These are phyloP conservation scores for Channallabes apus DNA, from an alignment of 2,797 vertebrate genomes.

Conservation along the genomic window DNA sequence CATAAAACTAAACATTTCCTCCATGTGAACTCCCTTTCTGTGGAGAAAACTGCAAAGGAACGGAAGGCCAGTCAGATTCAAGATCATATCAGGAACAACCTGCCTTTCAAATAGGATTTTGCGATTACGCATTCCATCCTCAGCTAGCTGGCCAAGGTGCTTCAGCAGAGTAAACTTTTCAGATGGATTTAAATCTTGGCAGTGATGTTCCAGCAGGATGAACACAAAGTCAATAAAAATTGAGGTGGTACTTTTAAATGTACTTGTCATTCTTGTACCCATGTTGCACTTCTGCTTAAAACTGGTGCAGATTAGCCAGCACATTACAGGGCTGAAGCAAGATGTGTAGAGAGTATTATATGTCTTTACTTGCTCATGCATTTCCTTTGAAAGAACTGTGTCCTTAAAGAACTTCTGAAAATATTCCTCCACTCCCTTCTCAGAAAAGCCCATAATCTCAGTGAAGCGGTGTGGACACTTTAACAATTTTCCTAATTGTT, in stretches of 20 bases:
- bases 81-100: background rate
- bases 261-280: constrained; percentile 1
- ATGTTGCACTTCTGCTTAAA: constrained; percentile 22
- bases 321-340: constrained; percentile 48
- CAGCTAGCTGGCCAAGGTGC: constrained; percentile 41
- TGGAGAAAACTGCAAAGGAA: constrained; percentile 46
- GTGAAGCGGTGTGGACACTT: constrained; percentile 41
- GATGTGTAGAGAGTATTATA: constrained; percentile 34
- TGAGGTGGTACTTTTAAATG: constrained; percentile 38
- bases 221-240: constrained; percentile 46
- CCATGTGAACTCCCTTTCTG: background rate
- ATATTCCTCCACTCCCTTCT: constrained; percentile 35
- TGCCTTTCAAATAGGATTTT: constrained; percentile 40
- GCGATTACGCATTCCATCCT: constrained; percentile 29
- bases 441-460: constrained; percentile 44
- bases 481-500: constrained; percentile 13
- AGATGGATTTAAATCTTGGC: constrained; percentile 15
- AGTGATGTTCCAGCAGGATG: constrained; percentile 42
- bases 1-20: constrained; percentile 42
- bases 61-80: constrained; percentile 15
- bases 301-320: constrained; percentile 42
- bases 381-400: background rate
- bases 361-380: background rate
- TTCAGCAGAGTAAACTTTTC: constrained; percentile 21
- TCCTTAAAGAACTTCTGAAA: constrained; percentile 8